A percentile compares a stretch with the other conserved stretches of the same genome.
Conservation (phyloP, 1,140 invertebrate genomes). For the Solen grandis region DNA sequence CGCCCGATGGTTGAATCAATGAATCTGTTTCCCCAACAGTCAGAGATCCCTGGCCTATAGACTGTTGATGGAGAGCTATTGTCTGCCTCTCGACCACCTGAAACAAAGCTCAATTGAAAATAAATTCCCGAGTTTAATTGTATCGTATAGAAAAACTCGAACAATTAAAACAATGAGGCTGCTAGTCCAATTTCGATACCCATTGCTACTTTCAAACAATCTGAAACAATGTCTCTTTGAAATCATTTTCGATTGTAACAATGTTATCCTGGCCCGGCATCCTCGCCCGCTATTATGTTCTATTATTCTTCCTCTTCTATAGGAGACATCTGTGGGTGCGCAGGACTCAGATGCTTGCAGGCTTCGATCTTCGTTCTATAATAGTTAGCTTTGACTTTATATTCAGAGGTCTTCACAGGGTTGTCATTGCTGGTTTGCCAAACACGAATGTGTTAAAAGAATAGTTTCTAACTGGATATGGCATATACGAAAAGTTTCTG, state of each 20-base stretch:
- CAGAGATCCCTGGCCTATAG: background rate
- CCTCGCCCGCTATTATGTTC: conserved; percentile 20
- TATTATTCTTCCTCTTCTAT: conserved; percentile 34
- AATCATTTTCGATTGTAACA: conserved; percentile 50
- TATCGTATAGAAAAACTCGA: conserved; percentile 25
- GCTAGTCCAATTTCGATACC: conserved; percentile 27
- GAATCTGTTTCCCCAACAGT: no score
- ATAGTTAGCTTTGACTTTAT: no score
- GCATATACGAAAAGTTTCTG: no score
- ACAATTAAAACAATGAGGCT: conserved; percentile 51
- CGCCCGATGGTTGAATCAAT: no score
- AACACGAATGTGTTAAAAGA: no score
- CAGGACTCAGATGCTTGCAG: no score
- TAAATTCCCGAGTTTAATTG: conserved; percentile 19
- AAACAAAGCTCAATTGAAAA: conserved; percentile 33
- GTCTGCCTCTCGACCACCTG: no score
- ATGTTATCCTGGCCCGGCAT: conserved; percentile 26
- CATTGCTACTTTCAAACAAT: conserved; percentile 19
- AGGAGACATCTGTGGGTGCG: conserved; percentile 35
- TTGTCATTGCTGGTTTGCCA: no score
- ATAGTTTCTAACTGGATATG: no score
- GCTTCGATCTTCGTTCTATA: background rate
- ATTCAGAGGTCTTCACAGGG: no score
- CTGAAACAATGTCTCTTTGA: conserved; percentile 53
- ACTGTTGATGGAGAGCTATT: no score